phyloP scores from a whole-genome alignment of 2,888 invertebrate species.

The Cryptops parisi region DNA sequence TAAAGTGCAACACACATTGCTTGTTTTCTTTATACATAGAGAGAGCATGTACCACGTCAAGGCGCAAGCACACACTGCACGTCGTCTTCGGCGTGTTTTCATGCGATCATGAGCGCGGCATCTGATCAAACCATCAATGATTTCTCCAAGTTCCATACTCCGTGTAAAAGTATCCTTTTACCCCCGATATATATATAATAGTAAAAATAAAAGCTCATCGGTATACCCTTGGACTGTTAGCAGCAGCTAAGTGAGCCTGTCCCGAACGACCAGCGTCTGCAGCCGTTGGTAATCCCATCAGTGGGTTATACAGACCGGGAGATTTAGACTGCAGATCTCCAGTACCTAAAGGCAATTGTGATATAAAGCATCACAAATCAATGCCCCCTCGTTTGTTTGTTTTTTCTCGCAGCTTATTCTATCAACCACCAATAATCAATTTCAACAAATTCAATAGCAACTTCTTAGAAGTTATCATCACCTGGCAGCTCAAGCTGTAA shows the following conservation, averaged over 20 bases:
- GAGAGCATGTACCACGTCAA: too few relatives aligned
- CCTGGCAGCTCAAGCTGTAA: conserved; percentile 16
- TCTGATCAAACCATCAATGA: too few relatives aligned
- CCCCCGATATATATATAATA: not conserved
- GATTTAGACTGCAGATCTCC: conserved; percentile 19
- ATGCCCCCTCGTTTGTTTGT: not conserved
- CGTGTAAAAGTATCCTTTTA: conserved; percentile 41
- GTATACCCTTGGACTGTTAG: conserved; percentile 20
- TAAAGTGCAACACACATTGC: too few relatives aligned
- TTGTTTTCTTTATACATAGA: too few relatives aligned
- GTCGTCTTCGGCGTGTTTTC: too few relatives aligned
- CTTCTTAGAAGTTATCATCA: too few relatives aligned
- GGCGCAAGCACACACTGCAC: too few relatives aligned
- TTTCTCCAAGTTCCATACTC: too few relatives aligned
- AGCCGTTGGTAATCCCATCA: conserved; percentile 16
- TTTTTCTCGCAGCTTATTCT: too few relatives aligned
- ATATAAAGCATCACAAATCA: not conserved
- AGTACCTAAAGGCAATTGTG: not conserved
- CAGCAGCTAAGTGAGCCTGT: conserved; percentile 8
- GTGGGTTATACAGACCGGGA: conserved; percentile 15
- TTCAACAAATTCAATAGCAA: too few relatives aligned
- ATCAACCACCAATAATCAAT: too few relatives aligned
- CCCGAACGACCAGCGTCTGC: conserved; percentile 10
- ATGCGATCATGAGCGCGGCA: too few relatives aligned
- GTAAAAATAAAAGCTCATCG: not conserved